phyloP scores from a whole-genome alignment of 2,113 vertebrate genomes.

The Caranx ignobilis region DNA sequence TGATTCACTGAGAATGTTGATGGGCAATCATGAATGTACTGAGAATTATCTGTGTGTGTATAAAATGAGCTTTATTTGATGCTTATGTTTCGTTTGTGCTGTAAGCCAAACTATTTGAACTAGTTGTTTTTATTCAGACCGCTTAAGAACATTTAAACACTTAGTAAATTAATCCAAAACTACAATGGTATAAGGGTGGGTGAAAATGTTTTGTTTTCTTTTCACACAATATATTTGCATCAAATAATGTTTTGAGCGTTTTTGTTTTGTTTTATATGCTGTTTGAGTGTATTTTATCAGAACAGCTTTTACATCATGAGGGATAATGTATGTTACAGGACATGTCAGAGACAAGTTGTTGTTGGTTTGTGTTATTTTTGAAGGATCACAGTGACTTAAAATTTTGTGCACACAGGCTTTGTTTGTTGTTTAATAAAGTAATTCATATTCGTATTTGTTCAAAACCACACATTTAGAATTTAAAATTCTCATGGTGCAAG shows the following conservation, averaged over 20 bases:
- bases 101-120: slow-evolving; percentile 19
- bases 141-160: not conserved
- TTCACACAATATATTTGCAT: slow-evolving; percentile 1
- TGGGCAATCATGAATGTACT: slow-evolving; percentile 55
- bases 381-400: not conserved
- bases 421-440: too few relatives aligned
- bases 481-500: too few relatives aligned
- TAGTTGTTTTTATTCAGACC: not conserved
- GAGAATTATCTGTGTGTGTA: slow-evolving; percentile 28
- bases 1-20: slow-evolving; percentile 30
- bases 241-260: not conserved
- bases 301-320: not conserved
- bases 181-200: too few relatives aligned
- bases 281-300: slow-evolving; percentile 10
- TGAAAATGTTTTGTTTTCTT: not conserved
- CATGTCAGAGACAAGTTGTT: slow-evolving; percentile 31
- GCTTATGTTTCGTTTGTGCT: not conserved
- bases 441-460: too few relatives aligned
- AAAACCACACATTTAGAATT: too few relatives aligned
- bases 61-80: slow-evolving; percentile 43
- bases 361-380: not conserved
- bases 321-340: slow-evolving; percentile 31
- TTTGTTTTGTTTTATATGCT: slow-evolving; percentile 5
- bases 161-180: too few relatives aligned
- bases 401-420: not conserved